phyloP scores from a whole-genome alignment of 2,888 invertebrate species.

The Ctenicera cuprea region DNA sequence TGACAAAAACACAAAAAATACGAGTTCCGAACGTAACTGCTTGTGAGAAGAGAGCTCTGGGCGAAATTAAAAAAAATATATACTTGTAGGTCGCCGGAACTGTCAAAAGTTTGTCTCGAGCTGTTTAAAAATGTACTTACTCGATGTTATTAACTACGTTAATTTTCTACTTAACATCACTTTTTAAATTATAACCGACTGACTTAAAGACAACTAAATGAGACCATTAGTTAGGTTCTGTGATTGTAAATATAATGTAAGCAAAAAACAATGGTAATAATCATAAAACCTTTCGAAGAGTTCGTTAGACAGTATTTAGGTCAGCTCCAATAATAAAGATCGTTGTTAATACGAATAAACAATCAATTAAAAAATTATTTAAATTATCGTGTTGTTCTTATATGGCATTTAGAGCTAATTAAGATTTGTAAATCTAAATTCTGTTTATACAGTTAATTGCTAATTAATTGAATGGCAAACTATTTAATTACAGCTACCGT shows the following conservation, averaged over 20 bases:
- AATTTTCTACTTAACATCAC: too few relatives aligned
- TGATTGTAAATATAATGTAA: neutral
- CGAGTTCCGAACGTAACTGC: neutral
- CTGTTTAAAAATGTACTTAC: too few relatives aligned
- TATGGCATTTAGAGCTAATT: slow-evolving; percentile 13
- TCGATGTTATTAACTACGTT: too few relatives aligned
- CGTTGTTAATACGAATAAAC: neutral
- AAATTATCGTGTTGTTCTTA: slow-evolving; percentile 5
- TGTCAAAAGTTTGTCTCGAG: neutral
- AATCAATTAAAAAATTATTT: slow-evolving; percentile 18
- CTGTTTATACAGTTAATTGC: slow-evolving; percentile 9
- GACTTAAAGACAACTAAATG: neutral
- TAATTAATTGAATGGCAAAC: slow-evolving; percentile 9
- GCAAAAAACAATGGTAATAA: slow-evolving; percentile 1
- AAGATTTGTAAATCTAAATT: slow-evolving; percentile 11
- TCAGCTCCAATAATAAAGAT: slow-evolving; percentile 15
- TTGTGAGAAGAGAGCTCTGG: neutral
- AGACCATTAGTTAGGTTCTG: neutral
- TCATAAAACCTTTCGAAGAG: slow-evolving; percentile 9
- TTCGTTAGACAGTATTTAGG: slow-evolving; percentile 18
- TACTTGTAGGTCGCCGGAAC: neutral
- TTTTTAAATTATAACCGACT: too few relatives aligned
- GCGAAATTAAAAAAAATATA: neutral
- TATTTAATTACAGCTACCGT: slow-evolving; percentile 1
- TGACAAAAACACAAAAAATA: neutral